Conservation (phyloP, 30 jellyfish, hydroid and myxozoan genomes). For the Cassiopea andromeda region DNA sequence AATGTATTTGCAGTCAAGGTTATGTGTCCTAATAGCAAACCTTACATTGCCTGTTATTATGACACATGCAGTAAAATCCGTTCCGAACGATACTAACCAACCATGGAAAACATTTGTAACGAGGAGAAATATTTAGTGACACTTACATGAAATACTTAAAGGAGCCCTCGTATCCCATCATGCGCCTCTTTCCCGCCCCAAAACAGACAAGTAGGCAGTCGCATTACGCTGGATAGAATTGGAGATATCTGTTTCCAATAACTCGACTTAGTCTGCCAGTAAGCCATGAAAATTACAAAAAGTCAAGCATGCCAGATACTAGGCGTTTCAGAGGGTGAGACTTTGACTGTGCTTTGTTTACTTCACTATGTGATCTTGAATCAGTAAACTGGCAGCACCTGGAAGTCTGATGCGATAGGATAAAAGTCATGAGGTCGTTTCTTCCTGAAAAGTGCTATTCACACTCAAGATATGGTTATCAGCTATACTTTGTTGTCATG, state of each 20-base stretch:
- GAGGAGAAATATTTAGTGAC: not conserved
- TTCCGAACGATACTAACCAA: no score
- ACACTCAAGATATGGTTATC: no score
- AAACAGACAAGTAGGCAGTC: slow-evolving; percentile 72
- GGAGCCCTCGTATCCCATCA: slow-evolving; percentile 53
- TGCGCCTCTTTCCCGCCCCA: slow-evolving; percentile 86
- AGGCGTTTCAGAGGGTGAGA: slow-evolving; percentile 88
- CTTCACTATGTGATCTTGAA: not conserved
- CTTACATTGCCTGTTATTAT: no score
- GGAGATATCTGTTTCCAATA: slow-evolving; percentile 14
- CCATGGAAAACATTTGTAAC: no score
- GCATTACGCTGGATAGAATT: slow-evolving; percentile 5
- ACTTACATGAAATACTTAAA: slow-evolving; percentile 12
- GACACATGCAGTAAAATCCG: no score
- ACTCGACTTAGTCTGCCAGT: slow-evolving; percentile 25
- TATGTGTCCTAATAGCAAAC: no score
- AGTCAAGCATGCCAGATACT: slow-evolving; percentile 81
- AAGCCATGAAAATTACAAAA: slow-evolving; percentile 78
- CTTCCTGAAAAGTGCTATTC: not conserved
- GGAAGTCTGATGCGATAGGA: not conserved
- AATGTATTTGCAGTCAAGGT: no score
- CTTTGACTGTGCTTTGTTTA: not conserved
- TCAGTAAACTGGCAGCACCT: not conserved
- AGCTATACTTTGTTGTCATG: no score
- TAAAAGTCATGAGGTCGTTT: slow-evolving; percentile 2